Evolutionary conservation across 2,888 invertebrate species (phyloP).

Genomic region (Entomobrya multifasciata): DNA sequence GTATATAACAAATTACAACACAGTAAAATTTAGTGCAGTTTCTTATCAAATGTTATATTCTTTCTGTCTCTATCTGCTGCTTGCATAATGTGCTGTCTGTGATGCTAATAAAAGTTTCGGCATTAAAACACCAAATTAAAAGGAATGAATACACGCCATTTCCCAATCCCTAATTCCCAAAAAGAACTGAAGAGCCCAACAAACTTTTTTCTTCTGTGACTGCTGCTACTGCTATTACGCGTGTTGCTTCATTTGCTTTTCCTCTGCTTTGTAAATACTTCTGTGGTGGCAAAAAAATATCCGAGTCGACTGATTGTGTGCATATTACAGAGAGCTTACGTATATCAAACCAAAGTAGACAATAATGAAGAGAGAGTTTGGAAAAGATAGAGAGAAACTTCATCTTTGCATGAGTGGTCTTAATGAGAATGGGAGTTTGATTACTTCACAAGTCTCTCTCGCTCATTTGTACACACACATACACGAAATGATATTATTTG

Average conservation of each 20-base stretch:
- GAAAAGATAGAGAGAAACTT: slow-evolving; percentile 45
- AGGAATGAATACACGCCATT: slow-evolving; percentile 49
- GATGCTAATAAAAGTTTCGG: slow-evolving; percentile 27
- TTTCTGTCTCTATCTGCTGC: too few relatives aligned
- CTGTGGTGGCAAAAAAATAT: neutral
- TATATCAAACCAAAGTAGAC: slow-evolving; percentile 33
- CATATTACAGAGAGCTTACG: too few relatives aligned
- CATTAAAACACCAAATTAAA: slow-evolving; percentile 46
- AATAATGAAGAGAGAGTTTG: slow-evolving; percentile 6
- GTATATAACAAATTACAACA: too few relatives aligned
- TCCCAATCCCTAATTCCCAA: slow-evolving; percentile 26
- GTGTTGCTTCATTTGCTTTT: neutral
- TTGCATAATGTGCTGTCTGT: neutral
- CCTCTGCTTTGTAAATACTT: too few relatives aligned
- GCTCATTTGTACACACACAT: neutral
- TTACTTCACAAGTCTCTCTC: slow-evolving; percentile 54
- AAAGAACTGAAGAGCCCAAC: neutral
- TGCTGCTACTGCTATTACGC: neutral
- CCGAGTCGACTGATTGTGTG: neutral
- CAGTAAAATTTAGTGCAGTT: too few relatives aligned
- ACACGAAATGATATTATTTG: slow-evolving; percentile 16
- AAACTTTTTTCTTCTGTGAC: neutral
- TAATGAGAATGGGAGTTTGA: slow-evolving; percentile 72
- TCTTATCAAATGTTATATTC: too few relatives aligned
- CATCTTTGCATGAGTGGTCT: slow-evolving; percentile 63